These are phyloP conservation scores for Sterrhoptilus dennistouni DNA, from an alignment of 2,113 vertebrate species.

Conservation along the genomic window DNA sequence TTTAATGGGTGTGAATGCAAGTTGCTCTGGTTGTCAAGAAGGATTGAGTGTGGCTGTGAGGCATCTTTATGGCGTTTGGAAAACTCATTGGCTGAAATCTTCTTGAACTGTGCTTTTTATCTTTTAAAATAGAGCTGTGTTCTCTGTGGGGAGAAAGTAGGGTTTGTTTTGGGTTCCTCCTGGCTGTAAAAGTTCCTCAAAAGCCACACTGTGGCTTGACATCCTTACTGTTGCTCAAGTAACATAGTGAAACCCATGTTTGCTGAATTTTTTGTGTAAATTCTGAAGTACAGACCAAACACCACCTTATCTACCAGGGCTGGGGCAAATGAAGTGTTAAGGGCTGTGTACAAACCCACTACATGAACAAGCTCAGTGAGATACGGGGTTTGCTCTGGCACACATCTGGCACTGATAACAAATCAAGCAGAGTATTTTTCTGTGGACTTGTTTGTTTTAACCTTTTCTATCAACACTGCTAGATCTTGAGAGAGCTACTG, in stretches of 20 bases:
- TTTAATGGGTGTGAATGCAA: neutral
- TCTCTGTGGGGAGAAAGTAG: neutral
- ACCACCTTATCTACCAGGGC: neutral
- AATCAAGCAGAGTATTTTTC: neutral
- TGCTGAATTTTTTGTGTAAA: neutral
- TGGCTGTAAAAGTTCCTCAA: neutral
- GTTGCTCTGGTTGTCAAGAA: neutral
- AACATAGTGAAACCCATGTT: neutral
- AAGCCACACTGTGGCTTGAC: neutral
- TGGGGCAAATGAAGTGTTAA: neutral
- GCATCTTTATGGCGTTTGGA: neutral
- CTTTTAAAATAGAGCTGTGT: neutral
- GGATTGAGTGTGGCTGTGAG: neutral
- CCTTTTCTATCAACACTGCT: neutral
- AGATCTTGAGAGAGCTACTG: neutral
- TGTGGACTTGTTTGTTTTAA: neutral
- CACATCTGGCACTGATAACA: neutral
- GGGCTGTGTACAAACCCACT: neutral
- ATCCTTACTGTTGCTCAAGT: neutral
- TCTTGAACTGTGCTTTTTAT: neutral
- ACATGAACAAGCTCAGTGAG: neutral
- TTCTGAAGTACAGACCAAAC: neutral
- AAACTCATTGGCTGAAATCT: neutral
- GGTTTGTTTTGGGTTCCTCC: neutral
- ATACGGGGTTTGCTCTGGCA: accelerated